Base-by-base conservation (phyloP, 2,113 vertebrate species). In the Mobula birostris region DNA sequence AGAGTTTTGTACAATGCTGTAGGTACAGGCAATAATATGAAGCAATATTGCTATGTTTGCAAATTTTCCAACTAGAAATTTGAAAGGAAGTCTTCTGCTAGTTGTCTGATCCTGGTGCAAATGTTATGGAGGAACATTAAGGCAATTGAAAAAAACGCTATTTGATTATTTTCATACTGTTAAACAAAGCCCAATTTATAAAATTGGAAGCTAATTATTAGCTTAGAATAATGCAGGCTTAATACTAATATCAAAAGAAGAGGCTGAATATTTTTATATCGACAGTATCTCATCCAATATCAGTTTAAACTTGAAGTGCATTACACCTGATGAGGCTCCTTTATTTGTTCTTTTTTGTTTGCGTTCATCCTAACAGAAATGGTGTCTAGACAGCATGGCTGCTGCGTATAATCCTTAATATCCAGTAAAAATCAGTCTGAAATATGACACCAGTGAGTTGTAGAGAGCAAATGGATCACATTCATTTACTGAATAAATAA, bases 331-430 rank as follows among this genome's bases (percentile, higher is more conserved):
- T 93, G 66, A 72, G 70, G 72, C 90, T 40, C 36, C 68, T 93
- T 72, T 68, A 21, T 95, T 96, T 96, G 96, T 97, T 95, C 96
- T 95, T 96, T 96, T 98, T 98, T 98, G 98, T 98, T 97, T 97
- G 96, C 95, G 95, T 96, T 97, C 97, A 96, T 97, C 97, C 98
- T 97, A 98, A 99, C 97, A 96, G 97, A 98, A 98, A 98, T 97
- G 95, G 96, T 97, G 98, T 98, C 98, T 98, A 99, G 98, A 99
- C 98, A 98, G 97, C 96, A 97, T 96, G 98, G 98, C 98, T 99
- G 98, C 98, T 96, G 95, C 95, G 96, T 96, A 97, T 99, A 99
- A 99, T 99, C 98, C 98, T 96, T 95, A 98, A 98, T 97, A 97
- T 97, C 97, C 97, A 97, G 97, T 96, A 97, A 74, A 97, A 98